These are phyloP conservation scores for Lasioglossum leucozonium DNA, from an alignment of 2,888 invertebrate genomes.

Conservation along the genomic window DNA sequence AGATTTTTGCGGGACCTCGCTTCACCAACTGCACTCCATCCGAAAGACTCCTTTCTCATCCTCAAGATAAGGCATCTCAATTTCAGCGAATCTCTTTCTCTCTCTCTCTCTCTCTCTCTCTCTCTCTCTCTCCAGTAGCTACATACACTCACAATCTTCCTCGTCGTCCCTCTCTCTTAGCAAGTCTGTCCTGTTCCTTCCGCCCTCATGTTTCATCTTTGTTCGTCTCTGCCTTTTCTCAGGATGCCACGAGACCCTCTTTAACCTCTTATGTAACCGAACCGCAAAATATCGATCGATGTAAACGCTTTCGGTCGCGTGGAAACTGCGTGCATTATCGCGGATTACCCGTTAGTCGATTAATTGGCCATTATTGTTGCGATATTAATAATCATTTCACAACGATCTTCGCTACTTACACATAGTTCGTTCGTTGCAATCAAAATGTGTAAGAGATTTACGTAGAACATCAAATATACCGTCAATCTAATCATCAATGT, in stretches of 20 bases:
- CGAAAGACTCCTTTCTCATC: slow-evolving; percentile 74
- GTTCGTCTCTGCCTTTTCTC: slow-evolving; percentile 10
- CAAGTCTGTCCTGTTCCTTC: background rate
- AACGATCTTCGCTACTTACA: too few species aligned
- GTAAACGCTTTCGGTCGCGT: slow-evolving; percentile 45
- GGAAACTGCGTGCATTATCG: slow-evolving; percentile 8
- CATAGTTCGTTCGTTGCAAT: too few species aligned
- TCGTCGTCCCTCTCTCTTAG: background rate
- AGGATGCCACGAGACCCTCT: slow-evolving; percentile 45
- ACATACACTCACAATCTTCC: background rate
- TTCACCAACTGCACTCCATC: slow-evolving; percentile 72
- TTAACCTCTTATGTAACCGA: slow-evolving; percentile 69
- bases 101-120: background rate
- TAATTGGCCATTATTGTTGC: background rate
- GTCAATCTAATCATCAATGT: background rate
- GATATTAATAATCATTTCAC: background rate
- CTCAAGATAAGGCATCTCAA: slow-evolving; percentile 81
- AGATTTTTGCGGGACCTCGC: slow-evolving; percentile 74
- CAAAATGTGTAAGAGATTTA: too few species aligned
- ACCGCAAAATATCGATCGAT: slow-evolving; percentile 68
- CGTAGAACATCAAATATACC: too few species aligned
- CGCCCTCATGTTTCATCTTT: slow-evolving; percentile 2
- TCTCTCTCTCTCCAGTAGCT: background rate
- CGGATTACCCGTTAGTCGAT: background rate
- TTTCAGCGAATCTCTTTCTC: slow-evolving; percentile 70